Percentiles rank a stretch among this genome's conserved stretches.
phyloP scores from a whole-genome alignment of 2,888 invertebrate genomes.

The Callyntrura guangdongensis region DNA sequence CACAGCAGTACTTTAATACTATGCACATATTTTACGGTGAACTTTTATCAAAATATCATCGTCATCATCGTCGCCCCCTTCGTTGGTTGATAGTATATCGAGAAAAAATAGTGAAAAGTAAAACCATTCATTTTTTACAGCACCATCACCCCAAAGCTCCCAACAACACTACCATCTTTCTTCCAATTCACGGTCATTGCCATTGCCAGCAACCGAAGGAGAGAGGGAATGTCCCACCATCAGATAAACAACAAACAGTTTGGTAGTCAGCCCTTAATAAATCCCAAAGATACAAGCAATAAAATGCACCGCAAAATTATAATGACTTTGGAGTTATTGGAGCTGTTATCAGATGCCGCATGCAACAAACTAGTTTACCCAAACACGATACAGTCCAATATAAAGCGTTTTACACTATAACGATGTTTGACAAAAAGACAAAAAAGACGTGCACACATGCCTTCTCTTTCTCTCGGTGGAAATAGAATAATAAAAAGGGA shows the following conservation, averaged over 20 bases:
- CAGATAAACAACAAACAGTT: background rate
- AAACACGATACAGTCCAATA: background rate
- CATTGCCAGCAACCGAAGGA: constrained; percentile 2
- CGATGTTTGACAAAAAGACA: background rate
- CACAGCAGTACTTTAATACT: constrained; percentile 16
- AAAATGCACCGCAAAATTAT: constrained; percentile 57
- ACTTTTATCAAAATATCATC: constrained; percentile 3
- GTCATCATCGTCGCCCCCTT: background rate
- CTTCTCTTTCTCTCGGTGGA: background rate
- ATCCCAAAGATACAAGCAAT: constrained; percentile 26
- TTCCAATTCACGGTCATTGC: constrained; percentile 50
- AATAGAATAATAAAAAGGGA: constrained; percentile 42
- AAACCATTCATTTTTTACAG: constrained; percentile 36
- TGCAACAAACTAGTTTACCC: constrained; percentile 23
- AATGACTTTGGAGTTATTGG: constrained; percentile 41
- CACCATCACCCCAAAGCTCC: background rate
- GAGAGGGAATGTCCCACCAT: background rate
- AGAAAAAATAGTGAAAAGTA: background rate
- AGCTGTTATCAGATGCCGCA: constrained; percentile 65
- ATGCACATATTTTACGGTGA: constrained; percentile 26
- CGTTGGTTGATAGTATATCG: background rate
- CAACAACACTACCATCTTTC: background rate
- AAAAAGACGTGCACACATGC: constrained; percentile 1
- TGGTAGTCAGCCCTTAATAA: constrained; percentile 10
- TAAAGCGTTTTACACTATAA: background rate